phyloP scores from a whole-genome alignment of 2,888 invertebrate species.

The Piscicola geometra region DNA sequence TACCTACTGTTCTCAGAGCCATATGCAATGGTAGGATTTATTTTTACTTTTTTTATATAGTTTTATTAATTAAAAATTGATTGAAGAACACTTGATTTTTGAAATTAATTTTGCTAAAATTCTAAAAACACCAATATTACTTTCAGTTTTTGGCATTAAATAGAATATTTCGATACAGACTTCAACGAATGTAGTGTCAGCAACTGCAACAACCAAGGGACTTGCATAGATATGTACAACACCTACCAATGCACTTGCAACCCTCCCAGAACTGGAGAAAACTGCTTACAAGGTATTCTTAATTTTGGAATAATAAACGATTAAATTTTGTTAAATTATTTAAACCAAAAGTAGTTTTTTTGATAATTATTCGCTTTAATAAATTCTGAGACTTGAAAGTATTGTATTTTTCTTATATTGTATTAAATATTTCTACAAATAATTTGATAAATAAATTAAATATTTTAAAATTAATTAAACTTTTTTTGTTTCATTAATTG shows the following conservation, averaged over 20 bases:
- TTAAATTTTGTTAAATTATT: no score
- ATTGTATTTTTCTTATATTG: background rate
- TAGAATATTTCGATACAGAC: constrained; percentile 43
- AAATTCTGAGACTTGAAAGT: no score
- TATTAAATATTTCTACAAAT: background rate
- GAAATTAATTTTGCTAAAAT: background rate
- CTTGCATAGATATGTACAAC: constrained; percentile 46
- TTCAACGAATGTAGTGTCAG: constrained; percentile 46
- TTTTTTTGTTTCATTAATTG: background rate
- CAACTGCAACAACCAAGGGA: constrained; percentile 49
- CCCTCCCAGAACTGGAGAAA: constrained; percentile 47
- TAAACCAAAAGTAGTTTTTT: no score
- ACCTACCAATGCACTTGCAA: constrained; percentile 48
- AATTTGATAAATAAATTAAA: background rate
- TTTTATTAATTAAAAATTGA: no score
- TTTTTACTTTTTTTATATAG: no score
- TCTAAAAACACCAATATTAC: no score
- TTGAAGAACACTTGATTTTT: no score
- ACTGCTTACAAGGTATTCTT: constrained; percentile 50
- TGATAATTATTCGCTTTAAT: no score
- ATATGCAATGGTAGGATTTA: constrained; percentile 27
- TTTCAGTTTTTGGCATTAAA: background rate
- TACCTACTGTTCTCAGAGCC: constrained; percentile 7
- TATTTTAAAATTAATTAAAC: background rate
- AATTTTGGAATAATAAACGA: no score